Evolutionary conservation across 2,888 invertebrate species (phyloP).

Genomic region (Oscheius myriophilus): DNA sequence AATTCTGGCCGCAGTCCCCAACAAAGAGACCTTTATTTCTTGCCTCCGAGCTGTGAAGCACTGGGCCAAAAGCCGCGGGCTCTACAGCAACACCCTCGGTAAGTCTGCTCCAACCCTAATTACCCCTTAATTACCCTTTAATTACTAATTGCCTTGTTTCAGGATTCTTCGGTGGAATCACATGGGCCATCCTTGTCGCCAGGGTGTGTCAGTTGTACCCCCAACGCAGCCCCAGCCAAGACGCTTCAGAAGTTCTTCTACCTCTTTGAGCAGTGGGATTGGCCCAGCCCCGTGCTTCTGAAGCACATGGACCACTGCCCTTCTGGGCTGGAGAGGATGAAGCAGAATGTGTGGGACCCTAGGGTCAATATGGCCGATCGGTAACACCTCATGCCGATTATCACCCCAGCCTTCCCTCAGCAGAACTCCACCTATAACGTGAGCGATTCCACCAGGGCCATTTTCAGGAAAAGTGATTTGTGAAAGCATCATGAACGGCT

Average conservation of each 20-base stretch:
- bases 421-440: conserved; percentile 99
- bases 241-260: conserved; percentile 97
- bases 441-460: conserved; percentile 84
- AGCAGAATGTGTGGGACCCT: conserved; percentile 86
- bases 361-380: conserved; percentile 72
- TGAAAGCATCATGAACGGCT: conserved; percentile 81
- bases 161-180: conserved; percentile 89
- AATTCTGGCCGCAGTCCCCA: conserved; percentile 92
- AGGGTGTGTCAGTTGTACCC: conserved; percentile 97
- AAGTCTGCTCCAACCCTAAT: not conserved
- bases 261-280: conserved; percentile 97
- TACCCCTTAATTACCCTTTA: no score
- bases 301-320: conserved; percentile 83
- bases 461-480: conserved; percentile 75
- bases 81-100: conserved; percentile 94
- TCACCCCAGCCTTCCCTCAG: conserved; percentile 98
- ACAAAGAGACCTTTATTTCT: conserved; percentile 90
- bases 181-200: conserved; percentile 99
- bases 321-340: conserved; percentile 74
- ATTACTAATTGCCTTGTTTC: not conserved
- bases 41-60: conserved; percentile 93
- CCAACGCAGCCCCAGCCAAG: conserved; percentile 92
- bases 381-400: conserved; percentile 98
- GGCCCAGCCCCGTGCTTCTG: conserved; percentile 96
- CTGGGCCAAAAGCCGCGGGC: conserved; percentile 74